phyloP scores from a whole-genome alignment of 2,888 invertebrate genomes.

The Apotomis turbidana region DNA sequence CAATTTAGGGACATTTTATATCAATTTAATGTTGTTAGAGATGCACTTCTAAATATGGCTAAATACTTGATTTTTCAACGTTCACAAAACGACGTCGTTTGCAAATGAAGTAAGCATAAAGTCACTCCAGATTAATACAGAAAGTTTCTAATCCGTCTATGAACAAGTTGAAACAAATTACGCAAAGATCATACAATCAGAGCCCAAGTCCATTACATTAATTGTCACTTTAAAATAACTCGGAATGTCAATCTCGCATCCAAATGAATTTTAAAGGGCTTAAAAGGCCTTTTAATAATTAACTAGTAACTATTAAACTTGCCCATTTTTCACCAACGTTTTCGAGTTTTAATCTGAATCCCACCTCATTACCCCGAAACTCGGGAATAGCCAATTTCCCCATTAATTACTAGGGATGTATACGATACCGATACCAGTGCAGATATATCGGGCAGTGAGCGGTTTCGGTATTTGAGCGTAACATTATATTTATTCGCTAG shows the following conservation, averaged over 20 bases:
- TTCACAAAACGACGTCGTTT: background rate
- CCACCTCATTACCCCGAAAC: constrained; percentile 82
- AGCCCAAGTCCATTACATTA: constrained; percentile 29
- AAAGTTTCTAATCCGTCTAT: constrained; percentile 12
- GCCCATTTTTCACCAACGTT: constrained; percentile 63
- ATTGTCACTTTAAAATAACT: constrained; percentile 33
- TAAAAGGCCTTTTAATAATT: constrained; percentile 40
- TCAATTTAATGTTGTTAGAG: no score
- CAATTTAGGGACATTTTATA: no score
- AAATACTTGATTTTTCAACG: background rate
- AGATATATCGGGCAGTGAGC: no score
- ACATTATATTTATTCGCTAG: no score
- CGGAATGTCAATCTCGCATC: constrained; percentile 31
- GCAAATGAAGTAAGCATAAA: background rate
- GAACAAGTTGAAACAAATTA: constrained; percentile 24
- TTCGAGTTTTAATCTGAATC: constrained; percentile 82
- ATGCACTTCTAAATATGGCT: no score
- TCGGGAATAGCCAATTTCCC: constrained; percentile 82
- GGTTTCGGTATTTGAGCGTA: no score
- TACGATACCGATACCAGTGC: no score
- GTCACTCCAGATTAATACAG: background rate
- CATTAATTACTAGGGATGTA: constrained; percentile 74
- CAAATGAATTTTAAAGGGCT: constrained; percentile 29
- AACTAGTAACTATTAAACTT: constrained; percentile 60
- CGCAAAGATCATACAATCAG: constrained; percentile 16